Evolutionary conservation across 2,888 invertebrate genomes (phyloP).

Genomic region (Agonopterix heracliana): DNA sequence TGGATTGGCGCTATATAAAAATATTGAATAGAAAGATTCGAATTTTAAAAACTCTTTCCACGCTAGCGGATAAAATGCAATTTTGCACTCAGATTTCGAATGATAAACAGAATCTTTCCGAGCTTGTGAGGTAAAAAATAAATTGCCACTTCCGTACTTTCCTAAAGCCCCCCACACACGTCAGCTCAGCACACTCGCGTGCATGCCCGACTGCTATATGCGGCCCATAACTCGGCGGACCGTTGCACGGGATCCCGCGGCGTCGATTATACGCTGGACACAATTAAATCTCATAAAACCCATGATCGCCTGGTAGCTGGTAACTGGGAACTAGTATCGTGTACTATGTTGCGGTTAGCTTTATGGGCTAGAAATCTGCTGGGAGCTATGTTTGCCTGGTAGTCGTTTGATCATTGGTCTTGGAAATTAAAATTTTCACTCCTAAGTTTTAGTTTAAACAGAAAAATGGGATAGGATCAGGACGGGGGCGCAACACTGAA

Average conservation of each 20-base stretch:
- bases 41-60: no score
- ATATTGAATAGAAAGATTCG: no score
- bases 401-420: background rate
- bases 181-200: constrained; percentile 30
- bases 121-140: no score
- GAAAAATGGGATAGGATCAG: no score
- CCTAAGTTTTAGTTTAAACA: no score
- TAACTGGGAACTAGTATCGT: no score
- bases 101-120: no score
- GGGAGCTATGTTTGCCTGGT: background rate
- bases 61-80: no score
- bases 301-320: constrained; percentile 33
- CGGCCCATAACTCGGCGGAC: constrained; percentile 28
- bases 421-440: no score
- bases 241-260: constrained; percentile 43
- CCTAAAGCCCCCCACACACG: constrained; percentile 28
- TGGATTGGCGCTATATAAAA: no score
- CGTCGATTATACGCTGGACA: constrained; percentile 45
- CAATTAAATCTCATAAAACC: constrained; percentile 49
- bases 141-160: constrained; percentile 1
- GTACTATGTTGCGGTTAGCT: background rate
- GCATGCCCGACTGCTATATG: constrained; percentile 19
- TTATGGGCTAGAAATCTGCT: background rate
- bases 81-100: no score
- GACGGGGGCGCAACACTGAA: no score